Evolutionary conservation across 2,113 vertebrate species (phyloP).

Genomic region (Sterrhoptilus dennistouni): DNA sequence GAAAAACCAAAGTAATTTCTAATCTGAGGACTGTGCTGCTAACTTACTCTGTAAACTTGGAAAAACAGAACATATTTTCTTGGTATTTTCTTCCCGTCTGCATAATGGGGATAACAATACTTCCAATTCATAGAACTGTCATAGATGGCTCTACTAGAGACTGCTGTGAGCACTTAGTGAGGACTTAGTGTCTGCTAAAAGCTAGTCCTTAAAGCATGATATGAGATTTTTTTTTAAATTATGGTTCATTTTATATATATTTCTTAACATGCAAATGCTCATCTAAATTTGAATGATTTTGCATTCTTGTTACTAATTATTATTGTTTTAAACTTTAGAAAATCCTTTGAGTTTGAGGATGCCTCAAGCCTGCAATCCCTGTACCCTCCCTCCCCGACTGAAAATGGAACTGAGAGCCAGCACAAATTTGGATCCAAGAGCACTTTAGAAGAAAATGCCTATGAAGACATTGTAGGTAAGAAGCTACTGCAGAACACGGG

Average conservation of each 20-base stretch:
- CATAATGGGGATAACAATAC: not conserved
- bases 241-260: not conserved
- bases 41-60: not conserved
- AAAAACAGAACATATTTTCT: not conserved
- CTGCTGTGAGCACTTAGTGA: not conserved
- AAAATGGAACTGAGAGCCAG: slow-evolving; percentile 89
- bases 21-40: not conserved
- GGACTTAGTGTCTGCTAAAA: not conserved
- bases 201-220: not conserved
- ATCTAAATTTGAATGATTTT: not conserved
- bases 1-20: not conserved
- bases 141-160: not conserved
- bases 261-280: not conserved
- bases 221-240: not conserved
- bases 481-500: not conserved
- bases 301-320: not conserved
- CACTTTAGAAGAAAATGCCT: slow-evolving; percentile 98
- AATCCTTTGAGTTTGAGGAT: slow-evolving; percentile 94
- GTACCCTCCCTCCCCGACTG: slow-evolving; percentile 86
- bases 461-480: slow-evolving; percentile 98
- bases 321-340: slow-evolving; percentile 76
- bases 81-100: not conserved
- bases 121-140: not conserved
- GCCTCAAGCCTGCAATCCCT: slow-evolving; percentile 86
- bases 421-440: slow-evolving; percentile 89